A percentile compares a stretch with the other conserved stretches of the same genome.
Evolutionary conservation across 2,797 vertebrate genomes (phyloP).

Genomic region (Australoheros facetus): DNA sequence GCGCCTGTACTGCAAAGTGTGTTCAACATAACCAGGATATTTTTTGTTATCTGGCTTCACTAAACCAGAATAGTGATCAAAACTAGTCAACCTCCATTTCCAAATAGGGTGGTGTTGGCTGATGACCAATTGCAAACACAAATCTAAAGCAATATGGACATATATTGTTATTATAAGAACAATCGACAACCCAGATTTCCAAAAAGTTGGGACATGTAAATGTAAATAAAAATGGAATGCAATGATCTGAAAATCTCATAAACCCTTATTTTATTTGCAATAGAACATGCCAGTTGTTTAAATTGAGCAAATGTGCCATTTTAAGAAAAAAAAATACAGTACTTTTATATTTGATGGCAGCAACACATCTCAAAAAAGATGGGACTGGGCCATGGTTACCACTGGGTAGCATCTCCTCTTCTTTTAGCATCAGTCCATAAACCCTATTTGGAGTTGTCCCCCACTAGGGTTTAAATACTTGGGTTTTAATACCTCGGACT

Average conservation of each 20-base stretch:
- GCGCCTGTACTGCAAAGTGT: too few relatives aligned
- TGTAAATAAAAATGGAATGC: background rate
- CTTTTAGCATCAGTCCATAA: background rate
- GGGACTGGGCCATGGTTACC: background rate
- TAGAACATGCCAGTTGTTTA: background rate
- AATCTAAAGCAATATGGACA: background rate
- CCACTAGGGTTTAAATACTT: too few relatives aligned
- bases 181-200: background rate
- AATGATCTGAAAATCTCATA: background rate
- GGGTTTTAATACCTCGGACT: too few relatives aligned
- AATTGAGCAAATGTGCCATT: background rate
- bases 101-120: background rate
- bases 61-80: background rate
- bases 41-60: background rate
- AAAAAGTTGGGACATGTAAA: background rate
- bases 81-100: background rate
- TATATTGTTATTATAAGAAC: background rate
- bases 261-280: background rate
- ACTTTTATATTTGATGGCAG: background rate
- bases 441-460: too few relatives aligned
- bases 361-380: background rate
- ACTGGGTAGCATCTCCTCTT: background rate
- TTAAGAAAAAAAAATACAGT: background rate
- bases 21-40: background rate
- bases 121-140: background rate